phyloP scores from a whole-genome alignment of 2,797 vertebrate species.

The Microchirus variegatus region DNA sequence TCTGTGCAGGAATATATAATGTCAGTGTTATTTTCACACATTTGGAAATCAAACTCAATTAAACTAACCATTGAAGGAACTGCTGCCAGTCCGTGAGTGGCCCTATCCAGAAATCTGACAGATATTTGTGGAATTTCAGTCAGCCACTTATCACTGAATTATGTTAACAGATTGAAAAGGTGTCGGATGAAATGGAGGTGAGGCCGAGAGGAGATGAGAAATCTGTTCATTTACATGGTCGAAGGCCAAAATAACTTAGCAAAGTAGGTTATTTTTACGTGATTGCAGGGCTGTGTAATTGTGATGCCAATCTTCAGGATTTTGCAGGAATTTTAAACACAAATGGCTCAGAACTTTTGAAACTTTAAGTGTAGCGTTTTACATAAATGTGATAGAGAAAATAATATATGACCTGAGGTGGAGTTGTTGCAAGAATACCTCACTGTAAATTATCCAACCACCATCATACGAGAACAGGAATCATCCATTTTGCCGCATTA shows the following conservation, averaged over 20 bases:
- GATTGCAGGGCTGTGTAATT: constrained; percentile 48
- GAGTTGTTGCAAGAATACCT: constrained; percentile 1
- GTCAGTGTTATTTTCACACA: constrained; percentile 13
- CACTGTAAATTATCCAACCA: constrained; percentile 1
- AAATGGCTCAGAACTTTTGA: constrained; percentile 1
- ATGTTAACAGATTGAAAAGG: constrained; percentile 24
- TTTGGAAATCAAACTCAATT: constrained; percentile 19
- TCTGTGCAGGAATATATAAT: constrained; percentile 5
- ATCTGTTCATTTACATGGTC: constrained; percentile 41
- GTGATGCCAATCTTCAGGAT: constrained; percentile 37
- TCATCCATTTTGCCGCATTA: not conserved
- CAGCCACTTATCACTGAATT: constrained; percentile 30
- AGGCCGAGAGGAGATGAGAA: constrained; percentile 22
- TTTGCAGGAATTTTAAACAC: constrained; percentile 30
- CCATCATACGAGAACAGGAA: not conserved
- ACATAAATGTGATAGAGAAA: constrained; percentile 2
- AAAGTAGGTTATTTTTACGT: constrained; percentile 33
- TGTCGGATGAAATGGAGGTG: constrained; percentile 24
- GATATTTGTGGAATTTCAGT: constrained; percentile 24
- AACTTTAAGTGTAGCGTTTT: constrained; percentile 29
- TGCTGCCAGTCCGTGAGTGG: not conserved
- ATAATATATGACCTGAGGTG: not conserved
- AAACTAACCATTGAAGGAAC: not conserved
- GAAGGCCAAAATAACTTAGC: constrained; percentile 23
- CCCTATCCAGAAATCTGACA: constrained; percentile 26